These are phyloP conservation scores for Microctonus brassicae DNA, from an alignment of 2,888 invertebrate species.

Conservation along the genomic window DNA sequence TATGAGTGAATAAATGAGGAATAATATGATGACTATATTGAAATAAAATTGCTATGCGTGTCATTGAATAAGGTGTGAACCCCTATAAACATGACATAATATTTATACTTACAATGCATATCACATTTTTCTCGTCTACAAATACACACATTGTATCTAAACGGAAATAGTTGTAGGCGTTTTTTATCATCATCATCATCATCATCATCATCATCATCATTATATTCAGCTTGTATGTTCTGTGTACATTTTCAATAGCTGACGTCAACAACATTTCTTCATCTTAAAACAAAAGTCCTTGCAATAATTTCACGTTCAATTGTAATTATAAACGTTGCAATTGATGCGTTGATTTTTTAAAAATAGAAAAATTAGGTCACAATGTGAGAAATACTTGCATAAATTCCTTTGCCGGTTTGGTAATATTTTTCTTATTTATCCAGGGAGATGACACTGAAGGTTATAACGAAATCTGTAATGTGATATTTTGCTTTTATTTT, in stretches of 20 bases:
- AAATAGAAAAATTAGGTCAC: conserved; percentile 13
- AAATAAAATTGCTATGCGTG: conserved; percentile 1
- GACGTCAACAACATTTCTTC: conserved; percentile 7
- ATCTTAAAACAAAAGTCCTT: neutral
- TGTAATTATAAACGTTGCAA: conserved; percentile 6
- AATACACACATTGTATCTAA: neutral
- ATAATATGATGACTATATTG: neutral
- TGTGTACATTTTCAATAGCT: neutral
- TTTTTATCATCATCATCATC: too few relatives aligned
- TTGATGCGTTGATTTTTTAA: conserved; percentile 10
- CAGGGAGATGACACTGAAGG: neutral
- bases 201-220: too few relatives aligned
- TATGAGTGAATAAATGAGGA: neutral
- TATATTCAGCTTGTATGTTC: neutral
- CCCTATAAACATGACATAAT: conserved; percentile 4
- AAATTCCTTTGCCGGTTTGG: neutral
- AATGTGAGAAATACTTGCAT: neutral
- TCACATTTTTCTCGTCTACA: neutral
- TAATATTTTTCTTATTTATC: too few relatives aligned
- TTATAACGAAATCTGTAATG: neutral
- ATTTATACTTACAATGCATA: neutral
- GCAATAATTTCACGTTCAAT: neutral
- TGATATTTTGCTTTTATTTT: neutral
- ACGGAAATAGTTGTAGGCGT: conserved; percentile 8
- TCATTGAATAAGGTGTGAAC: neutral